phyloP scores from a whole-genome alignment of 2,113 vertebrate species.

The Tauraco erythrolophus region DNA sequence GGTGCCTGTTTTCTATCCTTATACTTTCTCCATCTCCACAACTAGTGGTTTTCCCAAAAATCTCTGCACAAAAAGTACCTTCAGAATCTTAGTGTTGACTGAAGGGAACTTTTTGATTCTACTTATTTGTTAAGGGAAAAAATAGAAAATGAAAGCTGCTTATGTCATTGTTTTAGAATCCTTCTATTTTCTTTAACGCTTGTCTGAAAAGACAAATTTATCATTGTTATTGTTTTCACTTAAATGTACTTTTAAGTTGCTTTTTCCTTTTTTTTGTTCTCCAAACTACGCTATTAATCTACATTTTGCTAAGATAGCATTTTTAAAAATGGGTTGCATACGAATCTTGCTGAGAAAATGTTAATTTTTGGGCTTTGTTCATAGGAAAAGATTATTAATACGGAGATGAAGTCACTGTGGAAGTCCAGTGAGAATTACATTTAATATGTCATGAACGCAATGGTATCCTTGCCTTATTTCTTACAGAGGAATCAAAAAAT shows the following conservation, averaged over 20 bases:
- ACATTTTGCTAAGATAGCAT: neutral
- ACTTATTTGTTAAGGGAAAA: neutral
- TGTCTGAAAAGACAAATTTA: neutral
- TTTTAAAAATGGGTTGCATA: neutral
- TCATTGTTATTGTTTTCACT: neutral
- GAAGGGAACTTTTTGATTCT: neutral
- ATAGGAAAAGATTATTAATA: conserved; percentile 47
- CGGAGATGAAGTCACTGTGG: neutral
- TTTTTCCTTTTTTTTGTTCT: neutral
- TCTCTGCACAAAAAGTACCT: neutral
- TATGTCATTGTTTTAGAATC: neutral
- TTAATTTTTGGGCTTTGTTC: conserved; percentile 30
- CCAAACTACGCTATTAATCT: neutral
- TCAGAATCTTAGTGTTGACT: neutral
- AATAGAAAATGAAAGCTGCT: neutral
- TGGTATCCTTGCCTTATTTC: conserved; percentile 48
- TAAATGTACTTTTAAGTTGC: neutral
- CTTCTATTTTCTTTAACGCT: neutral
- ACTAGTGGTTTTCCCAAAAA: neutral
- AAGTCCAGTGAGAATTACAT: conserved; percentile 51
- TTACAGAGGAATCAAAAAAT: conserved; percentile 23
- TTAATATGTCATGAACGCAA: conserved; percentile 22
- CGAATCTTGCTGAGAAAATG: neutral
- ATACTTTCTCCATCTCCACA: neutral
- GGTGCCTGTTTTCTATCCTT: neutral